Evolutionary conservation across 2,113 vertebrate species (phyloP).

Genomic region (Dromiciops gliroides): DNA sequence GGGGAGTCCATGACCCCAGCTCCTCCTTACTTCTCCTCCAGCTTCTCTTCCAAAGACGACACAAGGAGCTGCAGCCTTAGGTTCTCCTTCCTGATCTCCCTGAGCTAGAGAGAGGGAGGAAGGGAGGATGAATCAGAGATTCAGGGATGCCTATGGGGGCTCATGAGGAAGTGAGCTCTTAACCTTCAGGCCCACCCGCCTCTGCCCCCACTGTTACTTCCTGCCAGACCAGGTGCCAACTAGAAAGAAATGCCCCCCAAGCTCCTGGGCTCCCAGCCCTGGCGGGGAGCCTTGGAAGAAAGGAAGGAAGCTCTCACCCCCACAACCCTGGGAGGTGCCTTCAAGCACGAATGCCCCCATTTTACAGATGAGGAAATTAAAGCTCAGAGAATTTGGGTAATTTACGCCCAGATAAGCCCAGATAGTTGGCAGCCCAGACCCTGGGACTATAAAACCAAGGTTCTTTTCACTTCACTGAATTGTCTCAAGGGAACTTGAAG

Average conservation of each 20-base stretch:
- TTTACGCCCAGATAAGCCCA: background rate
- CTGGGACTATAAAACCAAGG: background rate
- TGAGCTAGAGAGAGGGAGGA: conserved; percentile 50
- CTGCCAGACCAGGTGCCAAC: background rate
- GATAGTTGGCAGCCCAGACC: background rate
- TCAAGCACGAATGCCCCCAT: background rate
- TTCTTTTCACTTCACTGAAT: background rate
- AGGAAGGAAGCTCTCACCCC: background rate
- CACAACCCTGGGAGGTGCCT: background rate
- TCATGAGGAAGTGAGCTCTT: fast-evolving
- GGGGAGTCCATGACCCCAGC: no score
- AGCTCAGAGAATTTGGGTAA: background rate
- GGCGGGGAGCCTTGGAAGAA: background rate
- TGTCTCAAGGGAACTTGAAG: background rate
- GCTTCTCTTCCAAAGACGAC: conserved; percentile 73
- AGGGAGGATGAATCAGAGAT: background rate
- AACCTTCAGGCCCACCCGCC: background rate
- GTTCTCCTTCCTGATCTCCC: conserved; percentile 70
- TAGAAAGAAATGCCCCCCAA: no score
- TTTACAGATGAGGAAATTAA: background rate
- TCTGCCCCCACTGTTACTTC: background rate
- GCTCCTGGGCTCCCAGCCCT: background rate
- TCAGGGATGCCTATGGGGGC: background rate
- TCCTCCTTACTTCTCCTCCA: conserved; percentile 77
- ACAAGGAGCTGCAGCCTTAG: conserved; percentile 77